A percentile compares a stretch with the other conserved stretches of the same genome.
phyloP scores from a whole-genome alignment of 2,888 invertebrate genomes.

The Agrypnus murinus region DNA sequence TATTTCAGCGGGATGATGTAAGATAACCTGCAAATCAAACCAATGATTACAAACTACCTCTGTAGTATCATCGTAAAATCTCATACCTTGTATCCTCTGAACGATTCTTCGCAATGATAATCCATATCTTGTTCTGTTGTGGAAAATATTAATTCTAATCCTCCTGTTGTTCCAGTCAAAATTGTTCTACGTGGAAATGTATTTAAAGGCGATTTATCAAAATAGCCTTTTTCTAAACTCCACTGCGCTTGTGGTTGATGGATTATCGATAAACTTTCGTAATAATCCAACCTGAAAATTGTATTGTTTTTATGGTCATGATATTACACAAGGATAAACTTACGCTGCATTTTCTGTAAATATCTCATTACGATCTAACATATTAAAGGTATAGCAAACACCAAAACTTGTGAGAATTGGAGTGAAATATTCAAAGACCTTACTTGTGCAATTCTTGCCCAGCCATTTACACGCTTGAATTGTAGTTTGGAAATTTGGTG shows the following conservation, averaged over 20 bases:
- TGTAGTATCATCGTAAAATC: neutral
- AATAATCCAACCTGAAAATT: slow-evolving; percentile 19
- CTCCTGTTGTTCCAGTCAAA: slow-evolving; percentile 31
- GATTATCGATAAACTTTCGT: slow-evolving; percentile 13
- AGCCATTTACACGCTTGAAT: slow-evolving; percentile 48
- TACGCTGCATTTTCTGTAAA: slow-evolving; percentile 70
- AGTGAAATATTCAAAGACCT: slow-evolving; percentile 73
- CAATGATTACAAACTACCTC: neutral
- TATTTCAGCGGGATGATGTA: slow-evolving; percentile 74
- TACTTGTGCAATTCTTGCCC: slow-evolving; percentile 67
- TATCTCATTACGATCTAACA: slow-evolving; percentile 75
- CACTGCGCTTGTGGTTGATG: slow-evolving; percentile 66
- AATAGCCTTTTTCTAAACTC: slow-evolving; percentile 79
- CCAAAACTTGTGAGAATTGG: slow-evolving; percentile 82
- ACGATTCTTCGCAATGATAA: slow-evolving; percentile 71
- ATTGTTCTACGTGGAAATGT: slow-evolving; percentile 80
- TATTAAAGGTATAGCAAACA: slow-evolving; percentile 82
- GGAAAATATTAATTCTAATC: slow-evolving; percentile 74
- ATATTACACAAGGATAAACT: too few relatives aligned
- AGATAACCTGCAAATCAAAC: slow-evolving; percentile 44
- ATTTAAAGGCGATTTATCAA: slow-evolving; percentile 70
- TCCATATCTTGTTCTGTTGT: slow-evolving; percentile 76
- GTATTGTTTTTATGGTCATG: too few relatives aligned
- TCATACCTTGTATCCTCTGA: slow-evolving; percentile 36
- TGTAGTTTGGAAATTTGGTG: slow-evolving; percentile 22